These are phyloP conservation scores for Berghia stephanieae DNA, from an alignment of 1,140 invertebrate species.

Conservation along the genomic window DNA sequence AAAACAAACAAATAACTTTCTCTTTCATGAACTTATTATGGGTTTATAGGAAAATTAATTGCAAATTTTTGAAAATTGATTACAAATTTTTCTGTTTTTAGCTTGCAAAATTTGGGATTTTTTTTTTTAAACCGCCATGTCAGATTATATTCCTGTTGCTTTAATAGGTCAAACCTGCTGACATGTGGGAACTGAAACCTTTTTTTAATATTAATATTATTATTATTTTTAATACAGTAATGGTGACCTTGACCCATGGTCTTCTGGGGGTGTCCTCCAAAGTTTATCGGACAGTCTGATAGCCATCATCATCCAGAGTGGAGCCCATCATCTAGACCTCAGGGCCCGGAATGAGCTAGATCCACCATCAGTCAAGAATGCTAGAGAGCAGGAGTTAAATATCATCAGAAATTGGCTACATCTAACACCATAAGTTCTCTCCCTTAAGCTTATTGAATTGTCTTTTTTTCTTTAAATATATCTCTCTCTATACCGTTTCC, in stretches of 20 bases:
- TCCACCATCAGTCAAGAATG: constrained; percentile 75
- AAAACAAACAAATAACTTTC: too few species aligned
- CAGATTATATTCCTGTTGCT: not conserved
- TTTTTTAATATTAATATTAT: not conserved
- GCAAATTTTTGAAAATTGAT: too few species aligned
- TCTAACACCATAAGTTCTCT: constrained; percentile 10
- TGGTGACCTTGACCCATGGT: constrained; percentile 92
- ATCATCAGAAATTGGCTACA: constrained; percentile 75
- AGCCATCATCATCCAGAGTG: constrained; percentile 82
- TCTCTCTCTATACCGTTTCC: too few species aligned
- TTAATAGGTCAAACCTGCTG: not conserved
- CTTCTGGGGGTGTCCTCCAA: constrained; percentile 84
- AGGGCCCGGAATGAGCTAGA: constrained; percentile 77
- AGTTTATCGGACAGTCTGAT: constrained; percentile 75
- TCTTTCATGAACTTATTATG: too few species aligned
- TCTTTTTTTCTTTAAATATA: too few species aligned
- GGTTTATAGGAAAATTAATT: too few species aligned
- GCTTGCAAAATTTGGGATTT: too few species aligned
- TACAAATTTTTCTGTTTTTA: too few species aligned
- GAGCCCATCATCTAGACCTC: constrained; percentile 93
- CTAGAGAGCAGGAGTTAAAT: constrained; percentile 75
- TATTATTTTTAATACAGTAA: constrained; percentile 73
- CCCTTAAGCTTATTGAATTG: too few species aligned
- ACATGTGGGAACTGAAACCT: not conserved
- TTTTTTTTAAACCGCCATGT: too few species aligned